Conservation (phyloP, 2,888 invertebrate genomes). For the Sinodicranocentrus sp. region DNA sequence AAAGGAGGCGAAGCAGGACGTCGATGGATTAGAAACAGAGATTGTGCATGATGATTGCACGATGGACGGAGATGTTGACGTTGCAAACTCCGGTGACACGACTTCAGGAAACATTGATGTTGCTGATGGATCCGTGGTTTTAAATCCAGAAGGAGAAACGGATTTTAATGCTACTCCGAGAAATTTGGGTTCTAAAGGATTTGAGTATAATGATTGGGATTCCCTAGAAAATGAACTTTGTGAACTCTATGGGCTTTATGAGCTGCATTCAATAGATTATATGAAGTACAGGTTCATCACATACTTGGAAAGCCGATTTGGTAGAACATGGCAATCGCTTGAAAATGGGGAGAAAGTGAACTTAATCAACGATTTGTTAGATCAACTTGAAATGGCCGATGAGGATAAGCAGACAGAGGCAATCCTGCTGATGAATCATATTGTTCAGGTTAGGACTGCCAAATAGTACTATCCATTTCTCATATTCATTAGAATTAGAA, state of each 20-base stretch:
- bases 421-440: constrained; percentile 9
- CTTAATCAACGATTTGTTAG: constrained; percentile 34
- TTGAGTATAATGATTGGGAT: constrained; percentile 37
- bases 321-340: background rate
- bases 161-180: too few relatives aligned
- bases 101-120: too few relatives aligned
- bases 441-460: constrained; percentile 35
- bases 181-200: background rate
- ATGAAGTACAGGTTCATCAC: too few relatives aligned
- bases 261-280: too few relatives aligned
- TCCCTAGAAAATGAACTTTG: constrained; percentile 30
- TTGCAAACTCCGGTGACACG: too few relatives aligned
- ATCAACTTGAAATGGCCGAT: constrained; percentile 32
- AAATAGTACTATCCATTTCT: background rate
- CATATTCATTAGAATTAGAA: background rate
- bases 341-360: background rate
- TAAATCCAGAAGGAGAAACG: too few relatives aligned
- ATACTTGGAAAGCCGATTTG: background rate
- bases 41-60: too few relatives aligned
- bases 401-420: constrained; percentile 2
- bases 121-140: too few relatives aligned
- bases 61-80: too few relatives aligned
- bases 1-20: too few relatives aligned
- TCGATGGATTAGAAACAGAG: too few relatives aligned
- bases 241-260: constrained; percentile 54